Evolutionary conservation across 2,888 invertebrate species (phyloP), one percentile per base, ranked within the genome.

Genomic region (Epinotia bilunana): DNA sequence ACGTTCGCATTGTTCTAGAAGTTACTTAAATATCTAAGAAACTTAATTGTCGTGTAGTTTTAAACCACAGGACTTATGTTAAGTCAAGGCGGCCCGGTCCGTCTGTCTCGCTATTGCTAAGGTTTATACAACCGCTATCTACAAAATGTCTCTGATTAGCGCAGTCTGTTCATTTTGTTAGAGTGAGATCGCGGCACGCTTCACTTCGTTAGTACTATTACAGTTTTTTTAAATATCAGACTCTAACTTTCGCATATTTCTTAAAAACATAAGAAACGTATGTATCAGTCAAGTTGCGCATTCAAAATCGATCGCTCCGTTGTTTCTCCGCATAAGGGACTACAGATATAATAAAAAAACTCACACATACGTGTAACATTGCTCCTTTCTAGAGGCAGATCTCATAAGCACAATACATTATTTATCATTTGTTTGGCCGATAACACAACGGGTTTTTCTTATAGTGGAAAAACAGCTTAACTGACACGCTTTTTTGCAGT

Each of bases 361-460:
- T 68, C 58, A 39, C 33, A 65, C 20, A 58, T 53, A 49, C 23
- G 23, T 49, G 46, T 23, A n/a, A 49, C 23, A 23, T 64, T 49
- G 18, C 43, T 49, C 55, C 6, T 53, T 57, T 58, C 53, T 46
- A n/a, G 55, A 57, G 20, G 23, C 57, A 43, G 55, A 49, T 62
- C 73, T 68, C 67, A 63, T 73, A 73, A 72, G 58, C 58, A 46
- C 67, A 72, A 69, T 72, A 76, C 70, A 77, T 68, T 69, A 72
- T 75, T 65, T 72, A 77, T 75, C 67, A 64, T 77, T 70, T 74
- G 58, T 72, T 68, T 72, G 69, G 53, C 46, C 72, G 64, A 72
- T 72, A 62, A 60, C 74, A 62, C 43, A 64, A 18, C 28, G n/a
- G 33, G 33, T 20, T 23, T 58, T 49, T 20, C 49, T 46, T 39